Evolutionary conservation across 2,113 vertebrate species (phyloP), one percentile per base, ranked within the genome.

Genomic region (Phyllostomus discolor): DNA sequence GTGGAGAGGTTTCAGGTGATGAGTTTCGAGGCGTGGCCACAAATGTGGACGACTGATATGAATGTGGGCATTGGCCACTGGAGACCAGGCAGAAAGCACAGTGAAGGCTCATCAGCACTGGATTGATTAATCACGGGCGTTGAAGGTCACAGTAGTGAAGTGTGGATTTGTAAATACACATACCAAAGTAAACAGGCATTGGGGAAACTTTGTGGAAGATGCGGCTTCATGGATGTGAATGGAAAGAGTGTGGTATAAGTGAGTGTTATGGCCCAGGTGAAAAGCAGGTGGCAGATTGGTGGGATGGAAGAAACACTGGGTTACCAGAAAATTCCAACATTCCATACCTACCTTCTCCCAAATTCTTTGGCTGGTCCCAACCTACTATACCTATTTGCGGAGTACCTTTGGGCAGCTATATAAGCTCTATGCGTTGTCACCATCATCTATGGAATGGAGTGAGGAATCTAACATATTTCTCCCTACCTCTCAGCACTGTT

Each of bases 1-100:
- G 52, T 41, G 28, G 57, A 24, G 50, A 80, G 84, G 93, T 95
- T 90, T 73, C 35, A 24, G 59, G 72, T 38, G 43, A 31, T 66
- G 80, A 96, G 90, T 97, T 96, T 95, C 35, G 1, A 83, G 86
- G 79, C 83, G 69, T 95, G 83, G 76, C 73, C 38, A 20, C 26
- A 41, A 64, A 70, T 70, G 41, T 20, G 79, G 91, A 73, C 91
- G 64, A 7, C 28, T 70, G 43, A 82, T 54, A n/a, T 1, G 48
- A 73, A 20, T 33, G 33, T 96, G 73, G 88, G 88, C 3, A 7
- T 14, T 72, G 41, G 90, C 52, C 33, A 2, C 4, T 26, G 46
- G 64, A n/a, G 41, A 73, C 4, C 17, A 67, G 89, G 91, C 89
- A 52, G 43, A 19, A 16, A 62, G 64, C 31, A 10, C 35, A 2